A percentile compares a stretch with the other conserved stretches of the same genome.
Evolutionary conservation across 2,888 invertebrate genomes (phyloP).

Genomic region (Temnothorax unifasciatus): DNA sequence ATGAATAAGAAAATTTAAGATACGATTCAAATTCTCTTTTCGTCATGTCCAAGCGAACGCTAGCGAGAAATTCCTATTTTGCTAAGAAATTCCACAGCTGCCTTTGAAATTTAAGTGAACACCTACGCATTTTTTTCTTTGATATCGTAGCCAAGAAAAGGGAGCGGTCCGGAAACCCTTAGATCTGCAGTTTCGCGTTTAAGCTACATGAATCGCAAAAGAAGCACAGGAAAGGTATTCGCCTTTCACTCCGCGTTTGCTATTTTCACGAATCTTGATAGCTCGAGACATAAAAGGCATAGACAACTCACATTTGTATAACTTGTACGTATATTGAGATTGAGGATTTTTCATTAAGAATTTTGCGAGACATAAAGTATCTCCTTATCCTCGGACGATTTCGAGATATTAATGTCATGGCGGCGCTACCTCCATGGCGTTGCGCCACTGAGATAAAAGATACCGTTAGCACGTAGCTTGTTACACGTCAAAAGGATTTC

Average conservation of each 20-base stretch:
- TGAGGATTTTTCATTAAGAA: slow-evolving; percentile 9
- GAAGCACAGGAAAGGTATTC: slow-evolving; percentile 1
- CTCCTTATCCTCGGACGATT: slow-evolving; percentile 67
- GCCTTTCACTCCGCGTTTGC: neutral
- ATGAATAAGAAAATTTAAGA: neutral
- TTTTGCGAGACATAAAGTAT: slow-evolving; percentile 37
- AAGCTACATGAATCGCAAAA: slow-evolving; percentile 27
- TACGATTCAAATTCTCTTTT: neutral
- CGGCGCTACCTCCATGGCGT: slow-evolving; percentile 58
- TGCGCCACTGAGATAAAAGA: slow-evolving; percentile 64
- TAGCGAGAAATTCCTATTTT: slow-evolving; percentile 7
- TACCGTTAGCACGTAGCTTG: slow-evolving; percentile 63
- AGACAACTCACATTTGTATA: neutral
- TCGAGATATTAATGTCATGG: slow-evolving; percentile 69
- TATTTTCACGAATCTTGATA: neutral
- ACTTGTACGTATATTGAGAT: neutral
- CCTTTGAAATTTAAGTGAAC: slow-evolving; percentile 39
- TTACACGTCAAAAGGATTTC: slow-evolving; percentile 69
- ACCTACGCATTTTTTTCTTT: slow-evolving; percentile 28
- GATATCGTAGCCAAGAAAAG: neutral
- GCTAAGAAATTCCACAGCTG: neutral
- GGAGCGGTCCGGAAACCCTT: neutral
- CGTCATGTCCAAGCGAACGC: neutral
- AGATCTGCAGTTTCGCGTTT: slow-evolving; percentile 13
- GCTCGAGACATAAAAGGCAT: slow-evolving; percentile 10